phyloP scores from a whole-genome alignment of 2,113 vertebrate genomes.

The human region DNA sequence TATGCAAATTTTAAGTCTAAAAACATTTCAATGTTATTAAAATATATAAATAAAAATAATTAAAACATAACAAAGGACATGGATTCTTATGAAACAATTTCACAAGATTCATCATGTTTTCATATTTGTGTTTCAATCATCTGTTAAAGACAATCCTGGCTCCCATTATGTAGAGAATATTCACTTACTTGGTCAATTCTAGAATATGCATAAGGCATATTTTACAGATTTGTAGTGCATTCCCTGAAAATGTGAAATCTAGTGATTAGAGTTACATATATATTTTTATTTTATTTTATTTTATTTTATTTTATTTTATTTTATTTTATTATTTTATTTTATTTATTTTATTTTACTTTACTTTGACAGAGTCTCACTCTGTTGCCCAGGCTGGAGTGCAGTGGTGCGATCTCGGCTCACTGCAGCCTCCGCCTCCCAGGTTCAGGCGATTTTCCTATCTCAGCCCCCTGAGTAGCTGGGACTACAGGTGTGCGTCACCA shows the following conservation, averaged over 20 bases:
- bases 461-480: no score
- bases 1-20: neutral
- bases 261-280: neutral
- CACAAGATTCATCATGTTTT: neutral
- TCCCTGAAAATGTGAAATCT: neutral
- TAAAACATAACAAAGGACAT: neutral
- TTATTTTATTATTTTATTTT: no score
- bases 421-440: no score
- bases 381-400: no score
- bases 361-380: no score
- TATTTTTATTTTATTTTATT: no score
- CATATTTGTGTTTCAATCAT: neutral
- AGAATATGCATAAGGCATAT: neutral
- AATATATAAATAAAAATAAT: neutral
- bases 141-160: neutral
- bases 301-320: no score
- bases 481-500: no score
- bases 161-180: neutral
- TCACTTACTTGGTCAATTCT: neutral
- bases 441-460: no score
- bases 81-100: neutral
- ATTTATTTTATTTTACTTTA: no score
- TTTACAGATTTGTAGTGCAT: neutral
- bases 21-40: neutral
- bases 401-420: no score